Base-by-base conservation (phyloP, 2,888 invertebrate genomes). In the Atethmia centrago region DNA sequence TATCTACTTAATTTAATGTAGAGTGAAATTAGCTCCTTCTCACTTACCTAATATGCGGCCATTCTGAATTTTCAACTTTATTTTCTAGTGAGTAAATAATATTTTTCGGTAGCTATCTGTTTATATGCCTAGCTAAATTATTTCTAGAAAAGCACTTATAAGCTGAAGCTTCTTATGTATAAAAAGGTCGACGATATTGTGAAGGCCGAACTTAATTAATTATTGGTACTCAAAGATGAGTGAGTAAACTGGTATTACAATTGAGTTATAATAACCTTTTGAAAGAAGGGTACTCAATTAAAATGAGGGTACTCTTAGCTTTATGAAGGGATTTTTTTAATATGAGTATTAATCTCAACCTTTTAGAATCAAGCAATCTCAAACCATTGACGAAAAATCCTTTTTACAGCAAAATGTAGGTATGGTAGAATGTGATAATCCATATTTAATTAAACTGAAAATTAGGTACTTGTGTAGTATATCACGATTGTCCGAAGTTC, bases 231-330 rank as follows among this genome's bases (percentile, higher is more conserved):
- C 8, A 64, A 71, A n/a, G 49, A 49, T 42, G 36, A 78, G n/a
- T 42, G 75, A 36, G 19, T 42, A 76, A 56, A 58, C 36, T n/a
- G 31, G 51, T 28, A 42, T 9, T 19, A 63, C 71, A 76, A 51
- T 71, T 36, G 45, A 28, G 45, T 51, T 70, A 42, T 70, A 78
- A 62, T 76, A 76, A 63, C 49, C 49, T 76, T 53, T 71, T 62
- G 28, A 16, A 31, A 28, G 19, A 51, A 51, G 28, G 71, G 62
- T 56, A 51, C 55, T 63, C 45, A 47, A 63, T 51, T 56, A 63
- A 63, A 47, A 56, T 63, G 45, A 71, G 63, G 51, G 79, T 47
- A 25, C 45, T n/a, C 72, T 63, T 47, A 51, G 12, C 36, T 36
- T 79, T 64, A 31, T 36, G 40, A 55, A 16, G 16, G 5, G 36